Evolutionary conservation across 2,888 invertebrate genomes (phyloP), one percentile per base, ranked within the genome.

Genomic region (Harpalus rubripes): DNA sequence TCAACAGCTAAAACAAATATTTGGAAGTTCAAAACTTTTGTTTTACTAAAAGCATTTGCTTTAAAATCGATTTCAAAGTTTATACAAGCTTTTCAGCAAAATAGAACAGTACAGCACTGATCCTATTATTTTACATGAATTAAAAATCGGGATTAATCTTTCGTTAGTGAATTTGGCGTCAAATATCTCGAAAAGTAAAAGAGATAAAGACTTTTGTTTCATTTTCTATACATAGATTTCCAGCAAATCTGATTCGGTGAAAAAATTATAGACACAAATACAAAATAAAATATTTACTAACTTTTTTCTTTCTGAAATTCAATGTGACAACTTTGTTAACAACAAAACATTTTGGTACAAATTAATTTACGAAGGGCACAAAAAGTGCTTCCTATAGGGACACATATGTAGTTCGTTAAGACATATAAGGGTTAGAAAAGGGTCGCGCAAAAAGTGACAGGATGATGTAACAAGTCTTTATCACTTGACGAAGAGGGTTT

Each of bases 1-100:
- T 52, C 44, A 52, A 52, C 44, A 52, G 12, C 10, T 52, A 52
- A 52, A 52, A 52, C 44, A 52, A 52, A 52, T 52, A 52, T 52
- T 52, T 52, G 44, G 5, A 32, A 52, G 44, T 52, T 52, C 12
- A 52, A 52, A 52, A 52, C 44, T 52, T 52, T 52, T 52, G 44
- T 52, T 52, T 52, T 52, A 52, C 44, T 52, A 52, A 52, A 52
- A 52, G 44, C 44, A 52, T 52, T 52, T 52, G 12, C 44, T 52
- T 52, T 12, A 8, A 12, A 52, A 52, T 52, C 44, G 44, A 52
- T 52, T 52, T 12, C 1, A 52, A 52, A 52, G 10, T 52, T 52
- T 52, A 10, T 52, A 52, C 44, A 12, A 32, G 32, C 32, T 32
- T 22, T 32, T 5, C 32, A 32, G 6, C 32, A 32, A 32, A 52